A percentile compares a stretch with the other conserved stretches of the same genome.
Evolutionary conservation across 2,888 invertebrate genomes (phyloP).

Genomic region (Sesamia inferens): DNA sequence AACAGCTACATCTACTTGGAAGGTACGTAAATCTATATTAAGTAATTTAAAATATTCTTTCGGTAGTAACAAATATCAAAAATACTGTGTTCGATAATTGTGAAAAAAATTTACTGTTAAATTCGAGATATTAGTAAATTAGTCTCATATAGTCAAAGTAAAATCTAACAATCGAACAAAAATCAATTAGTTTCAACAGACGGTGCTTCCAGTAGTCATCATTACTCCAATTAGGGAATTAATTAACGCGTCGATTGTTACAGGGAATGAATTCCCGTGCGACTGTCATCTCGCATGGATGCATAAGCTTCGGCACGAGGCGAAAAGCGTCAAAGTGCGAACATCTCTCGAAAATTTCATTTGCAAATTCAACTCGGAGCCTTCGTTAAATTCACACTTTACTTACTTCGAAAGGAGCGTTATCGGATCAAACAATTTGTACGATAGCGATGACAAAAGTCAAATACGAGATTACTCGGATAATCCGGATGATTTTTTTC

Average conservation of each 20-base stretch:
- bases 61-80: conserved; percentile 1
- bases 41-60: conserved; percentile 5
- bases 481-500: conserved; percentile 79
- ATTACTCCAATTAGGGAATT: conserved; percentile 74
- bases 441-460: conserved; percentile 80
- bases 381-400: conserved; percentile 82
- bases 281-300: conserved; percentile 96
- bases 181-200: conserved; percentile 69
- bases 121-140: conserved; percentile 15
- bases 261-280: conserved; percentile 96
- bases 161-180: conserved; percentile 64
- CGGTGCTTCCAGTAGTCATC: conserved; percentile 60
- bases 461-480: conserved; percentile 82
- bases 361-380: conserved; percentile 91
- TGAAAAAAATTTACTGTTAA: too few relatives aligned
- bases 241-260: conserved; percentile 82
- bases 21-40: conserved; percentile 90
- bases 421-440: conserved; percentile 81
- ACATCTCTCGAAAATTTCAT: conserved; percentile 93
- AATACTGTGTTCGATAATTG: neutral
- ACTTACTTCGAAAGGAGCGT: conserved; percentile 84
- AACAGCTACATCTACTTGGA: conserved; percentile 93
- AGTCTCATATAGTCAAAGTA: conserved; percentile 12
- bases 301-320: conserved; percentile 93
- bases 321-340: conserved; percentile 92